phyloP scores from a whole-genome alignment of 2,888 invertebrate species.

The Conops quadrifasciatus region DNA sequence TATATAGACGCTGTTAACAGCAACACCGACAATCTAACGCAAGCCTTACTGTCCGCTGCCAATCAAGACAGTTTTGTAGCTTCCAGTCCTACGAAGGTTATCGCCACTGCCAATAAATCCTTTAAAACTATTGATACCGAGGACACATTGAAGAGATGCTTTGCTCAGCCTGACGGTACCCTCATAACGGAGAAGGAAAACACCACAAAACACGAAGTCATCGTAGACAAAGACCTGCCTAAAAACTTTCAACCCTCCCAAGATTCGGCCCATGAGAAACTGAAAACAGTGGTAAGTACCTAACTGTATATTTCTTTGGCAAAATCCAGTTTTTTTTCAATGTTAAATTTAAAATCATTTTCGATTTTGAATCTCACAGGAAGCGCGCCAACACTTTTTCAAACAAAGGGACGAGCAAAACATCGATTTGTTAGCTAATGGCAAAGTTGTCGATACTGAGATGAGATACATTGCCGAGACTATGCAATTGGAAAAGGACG shows the following conservation, averaged over 20 bases:
- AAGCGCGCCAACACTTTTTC: conserved; percentile 72
- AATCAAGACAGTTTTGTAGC: conserved; percentile 70
- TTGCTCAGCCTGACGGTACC: conserved; percentile 82
- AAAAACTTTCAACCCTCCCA: conserved; percentile 68
- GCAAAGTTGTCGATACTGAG: conserved; percentile 81
- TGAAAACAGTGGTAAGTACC: conserved; percentile 58
- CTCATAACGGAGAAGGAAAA: conserved; percentile 86
- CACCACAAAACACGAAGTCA: conserved; percentile 84
- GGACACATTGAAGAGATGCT: conserved; percentile 80
- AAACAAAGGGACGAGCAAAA: conserved; percentile 83
- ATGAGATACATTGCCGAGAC: conserved; percentile 84
- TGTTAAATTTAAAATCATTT: background rate
- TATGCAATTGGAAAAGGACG: conserved; percentile 78
- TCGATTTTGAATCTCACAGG: conserved; percentile 49
- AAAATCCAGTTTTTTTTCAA: background rate
- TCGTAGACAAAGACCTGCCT: conserved; percentile 81
- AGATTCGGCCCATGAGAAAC: conserved; percentile 56
- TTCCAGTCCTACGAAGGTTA: conserved; percentile 69
- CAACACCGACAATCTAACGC: conserved; percentile 74
- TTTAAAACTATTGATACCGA: conserved; percentile 87
- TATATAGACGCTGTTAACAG: conserved; percentile 77
- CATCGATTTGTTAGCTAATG: conserved; percentile 84
- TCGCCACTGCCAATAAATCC: conserved; percentile 79
- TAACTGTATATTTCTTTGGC: background rate
- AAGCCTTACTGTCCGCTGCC: conserved; percentile 73